A percentile compares a stretch with the other conserved stretches of the same genome.
These are phyloP conservation scores for Proisotoma minuta DNA, from an alignment of 2,888 invertebrate genomes.

Conservation along the genomic window DNA sequence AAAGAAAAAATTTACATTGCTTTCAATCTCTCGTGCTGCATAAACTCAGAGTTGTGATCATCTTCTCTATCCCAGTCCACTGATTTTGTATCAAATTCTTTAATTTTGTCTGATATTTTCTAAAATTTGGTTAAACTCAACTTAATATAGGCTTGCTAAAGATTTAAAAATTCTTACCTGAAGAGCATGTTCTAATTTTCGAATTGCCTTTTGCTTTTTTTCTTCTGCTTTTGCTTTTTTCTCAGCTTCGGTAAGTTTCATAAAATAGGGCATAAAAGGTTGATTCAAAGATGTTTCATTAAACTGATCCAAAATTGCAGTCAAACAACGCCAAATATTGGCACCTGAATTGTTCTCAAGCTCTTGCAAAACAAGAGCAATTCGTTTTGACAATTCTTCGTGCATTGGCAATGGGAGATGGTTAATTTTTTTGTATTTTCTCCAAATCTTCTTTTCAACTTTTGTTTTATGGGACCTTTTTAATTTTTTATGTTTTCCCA, in stretches of 20 bases:
- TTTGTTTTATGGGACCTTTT: not conserved
- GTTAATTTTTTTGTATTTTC: not conserved
- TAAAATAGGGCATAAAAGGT: no score
- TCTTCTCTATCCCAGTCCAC: constrained; percentile 22
- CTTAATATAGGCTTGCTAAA: no score
- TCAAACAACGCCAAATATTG: not conserved
- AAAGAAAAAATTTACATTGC: constrained; percentile 12
- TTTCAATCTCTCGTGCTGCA: constrained; percentile 11
- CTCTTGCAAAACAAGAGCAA: not conserved
- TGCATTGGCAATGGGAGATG: not conserved
- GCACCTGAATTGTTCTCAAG: not conserved
- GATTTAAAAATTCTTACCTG: constrained; percentile 11
- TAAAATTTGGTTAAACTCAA: constrained; percentile 1
- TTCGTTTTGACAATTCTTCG: not conserved
- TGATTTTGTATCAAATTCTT: constrained; percentile 18
- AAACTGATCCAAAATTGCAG: no score
- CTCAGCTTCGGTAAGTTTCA: not conserved
- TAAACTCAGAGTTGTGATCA: constrained; percentile 24
- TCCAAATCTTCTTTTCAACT: constrained; percentile 6
- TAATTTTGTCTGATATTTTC: constrained; percentile 17
- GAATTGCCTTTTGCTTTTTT: not conserved
- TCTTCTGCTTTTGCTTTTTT: not conserved
- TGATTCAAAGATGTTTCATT: no score
- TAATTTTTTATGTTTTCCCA: not conserved
- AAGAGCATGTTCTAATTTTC: constrained; percentile 9